Conservation (phyloP, 2,888 invertebrate species). For the Schrankia costaestrigalis region DNA sequence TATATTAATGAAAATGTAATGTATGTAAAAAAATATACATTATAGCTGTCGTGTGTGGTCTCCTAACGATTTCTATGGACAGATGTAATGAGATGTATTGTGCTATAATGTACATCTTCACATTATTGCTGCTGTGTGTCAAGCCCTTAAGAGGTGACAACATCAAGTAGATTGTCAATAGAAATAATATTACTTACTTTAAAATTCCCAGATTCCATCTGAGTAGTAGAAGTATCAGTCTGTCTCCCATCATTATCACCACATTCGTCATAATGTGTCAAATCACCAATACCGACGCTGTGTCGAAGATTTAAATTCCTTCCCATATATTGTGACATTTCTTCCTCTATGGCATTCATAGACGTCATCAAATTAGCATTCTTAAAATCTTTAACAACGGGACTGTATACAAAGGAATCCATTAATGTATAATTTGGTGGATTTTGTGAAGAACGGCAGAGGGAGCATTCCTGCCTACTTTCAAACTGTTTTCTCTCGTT, state of each 20-base stretch:
- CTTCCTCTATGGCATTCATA: conserved; percentile 60
- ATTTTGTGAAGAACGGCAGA: conserved; percentile 61
- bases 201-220: conserved; percentile 39
- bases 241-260: conserved; percentile 7
- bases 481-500: conserved; percentile 76
- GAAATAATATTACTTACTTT: conserved; percentile 35
- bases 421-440: conserved; percentile 41
- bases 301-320: conserved; percentile 50
- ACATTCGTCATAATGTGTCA: conserved; percentile 19
- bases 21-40: no score
- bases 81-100: no score
- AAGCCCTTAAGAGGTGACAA: no score
- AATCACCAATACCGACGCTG: conserved; percentile 33
- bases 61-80: no score
- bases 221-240: conserved; percentile 29
- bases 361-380: conserved; percentile 47
- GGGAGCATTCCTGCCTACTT: conserved; percentile 60
- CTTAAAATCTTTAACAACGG: conserved; percentile 56
- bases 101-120: no score
- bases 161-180: neutral
- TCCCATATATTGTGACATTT: conserved; percentile 63
- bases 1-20: no score
- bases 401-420: conserved; percentile 45
- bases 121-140: no score
- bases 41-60: no score